Base-by-base conservation (phyloP, 2,113 vertebrate species). In the Xyrauchen texanus region DNA sequence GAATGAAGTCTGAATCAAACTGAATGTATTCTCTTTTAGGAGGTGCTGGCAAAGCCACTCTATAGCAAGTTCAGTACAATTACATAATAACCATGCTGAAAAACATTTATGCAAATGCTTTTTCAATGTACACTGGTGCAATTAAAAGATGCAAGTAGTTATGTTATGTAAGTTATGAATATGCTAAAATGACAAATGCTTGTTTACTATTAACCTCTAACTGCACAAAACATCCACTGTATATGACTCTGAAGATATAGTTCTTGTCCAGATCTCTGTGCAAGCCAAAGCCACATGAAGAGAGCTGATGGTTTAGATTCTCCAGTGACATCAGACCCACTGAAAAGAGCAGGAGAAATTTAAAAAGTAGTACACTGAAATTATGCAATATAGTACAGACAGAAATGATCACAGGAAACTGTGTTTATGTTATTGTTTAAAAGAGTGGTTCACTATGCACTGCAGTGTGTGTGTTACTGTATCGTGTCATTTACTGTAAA, bases 221-320 rank as follows among this genome's bases (percentile, higher is more conserved):
- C 8, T 90, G 90, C 4, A 92, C 83, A 13, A 88, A 88, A 81
- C 89, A 92, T 68, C 88, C 92, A 10, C 81, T 86, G 84, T 91
- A 91, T 66, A 86, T 85, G n/a, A 87, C 89, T 83, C 89, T 87
- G 74, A 92, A 92, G 80, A 89, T 81, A 62, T 88, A 87, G 85
- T 90, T 89, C 12, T 84, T 74, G 53, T 90, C 87, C 2, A 77
- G 58, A 79, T 92, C 86, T 79, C 85, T 88, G 79, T 86, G 83
- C 75, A 92, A 80, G 6, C 86, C 82, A 76, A 90, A 91, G 67
- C 90, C 85, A 82, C 90, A 92, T 11, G 84, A 81, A 70, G 90
- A 88, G 57, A 92, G 82, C 81, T 88, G 86, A 47, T 70, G 65
- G 68, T 90, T 92, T 6, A 91, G 82, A 6, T 84, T 78, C 47